A percentile compares a stretch with the other conserved stretches of the same genome.
phyloP scores from a whole-genome alignment of 2,888 invertebrate species.

The Zeuzera pyrina region DNA sequence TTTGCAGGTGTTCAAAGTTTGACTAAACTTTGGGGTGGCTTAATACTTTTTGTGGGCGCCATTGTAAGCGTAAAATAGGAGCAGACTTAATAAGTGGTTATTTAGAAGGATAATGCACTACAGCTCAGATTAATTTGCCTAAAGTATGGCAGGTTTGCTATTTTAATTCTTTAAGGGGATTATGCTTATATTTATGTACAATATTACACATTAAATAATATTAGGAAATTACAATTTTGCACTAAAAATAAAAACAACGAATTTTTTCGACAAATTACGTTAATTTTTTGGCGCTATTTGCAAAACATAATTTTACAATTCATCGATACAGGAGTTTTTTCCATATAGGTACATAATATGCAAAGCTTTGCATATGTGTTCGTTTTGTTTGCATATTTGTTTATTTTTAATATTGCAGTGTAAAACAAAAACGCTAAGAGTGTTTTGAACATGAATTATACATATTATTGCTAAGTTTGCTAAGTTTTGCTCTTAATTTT shows the following conservation, averaged over 20 bases:
- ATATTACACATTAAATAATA: not conserved
- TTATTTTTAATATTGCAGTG: too few relatives aligned
- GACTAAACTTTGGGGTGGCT: constrained; percentile 44
- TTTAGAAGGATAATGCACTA: constrained; percentile 42
- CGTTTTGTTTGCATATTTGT: too few relatives aligned
- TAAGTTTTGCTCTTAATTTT: too few relatives aligned
- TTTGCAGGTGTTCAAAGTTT: constrained; percentile 50
- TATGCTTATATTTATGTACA: not conserved
- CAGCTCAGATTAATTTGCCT: constrained; percentile 36
- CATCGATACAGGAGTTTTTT: not conserved
- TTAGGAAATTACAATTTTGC: too few relatives aligned
- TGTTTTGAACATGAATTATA: too few relatives aligned
- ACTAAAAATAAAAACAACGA: too few relatives aligned
- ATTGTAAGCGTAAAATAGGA: constrained; percentile 53
- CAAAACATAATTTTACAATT: too few relatives aligned
- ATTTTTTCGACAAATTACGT: not conserved
- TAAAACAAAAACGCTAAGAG: too few relatives aligned
- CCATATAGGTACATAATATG: too few relatives aligned
- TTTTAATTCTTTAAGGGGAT: constrained; percentile 16
- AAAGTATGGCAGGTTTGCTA: constrained; percentile 17
- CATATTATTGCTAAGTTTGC: too few relatives aligned
- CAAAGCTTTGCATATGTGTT: too few relatives aligned
- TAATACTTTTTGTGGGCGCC: constrained; percentile 47
- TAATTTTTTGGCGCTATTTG: not conserved
- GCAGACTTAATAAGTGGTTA: constrained; percentile 60